These are phyloP conservation scores for Lepidostoma basale DNA, from an alignment of 1,140 invertebrate genomes.

Conservation along the genomic window DNA sequence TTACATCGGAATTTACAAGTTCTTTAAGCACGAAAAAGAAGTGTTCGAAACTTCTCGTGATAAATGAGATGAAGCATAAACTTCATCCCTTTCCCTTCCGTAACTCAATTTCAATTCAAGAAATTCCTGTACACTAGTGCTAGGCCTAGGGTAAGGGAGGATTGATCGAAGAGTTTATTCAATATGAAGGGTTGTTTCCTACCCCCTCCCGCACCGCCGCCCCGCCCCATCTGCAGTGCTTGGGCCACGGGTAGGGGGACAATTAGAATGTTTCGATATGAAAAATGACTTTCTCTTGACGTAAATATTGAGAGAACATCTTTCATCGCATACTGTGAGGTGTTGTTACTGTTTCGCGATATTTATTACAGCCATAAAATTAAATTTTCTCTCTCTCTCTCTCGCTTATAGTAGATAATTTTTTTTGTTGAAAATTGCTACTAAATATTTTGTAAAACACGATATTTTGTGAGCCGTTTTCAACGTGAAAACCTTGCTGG, in stretches of 20 bases:
- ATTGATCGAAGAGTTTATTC: conserved; percentile 30
- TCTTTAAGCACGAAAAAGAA: no score
- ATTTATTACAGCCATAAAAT: no score
- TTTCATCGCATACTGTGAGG: not conserved
- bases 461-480: no score
- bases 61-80: conserved; percentile 16
- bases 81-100: conserved; percentile 4
- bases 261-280: conserved; percentile 25
- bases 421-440: no score
- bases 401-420: no score
- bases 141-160: conserved; percentile 23
- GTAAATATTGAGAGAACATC: conserved; percentile 15
- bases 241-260: not conserved
- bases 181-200: conserved; percentile 22
- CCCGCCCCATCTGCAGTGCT: not conserved
- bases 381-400: no score
- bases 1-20: no score
- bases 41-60: not conserved
- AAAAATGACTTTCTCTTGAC: conserved; percentile 22
- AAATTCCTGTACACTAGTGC: not conserved
- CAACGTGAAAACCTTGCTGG: no score
- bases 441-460: no score
- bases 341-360: not conserved
- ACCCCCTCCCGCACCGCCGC: not conserved
- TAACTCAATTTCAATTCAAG: conserved; percentile 23